Percentiles rank a stretch among this genome's conserved stretches.
Evolutionary conservation across 1,140 invertebrate species (phyloP).

Genomic region (Tetramorium parvispinum): DNA sequence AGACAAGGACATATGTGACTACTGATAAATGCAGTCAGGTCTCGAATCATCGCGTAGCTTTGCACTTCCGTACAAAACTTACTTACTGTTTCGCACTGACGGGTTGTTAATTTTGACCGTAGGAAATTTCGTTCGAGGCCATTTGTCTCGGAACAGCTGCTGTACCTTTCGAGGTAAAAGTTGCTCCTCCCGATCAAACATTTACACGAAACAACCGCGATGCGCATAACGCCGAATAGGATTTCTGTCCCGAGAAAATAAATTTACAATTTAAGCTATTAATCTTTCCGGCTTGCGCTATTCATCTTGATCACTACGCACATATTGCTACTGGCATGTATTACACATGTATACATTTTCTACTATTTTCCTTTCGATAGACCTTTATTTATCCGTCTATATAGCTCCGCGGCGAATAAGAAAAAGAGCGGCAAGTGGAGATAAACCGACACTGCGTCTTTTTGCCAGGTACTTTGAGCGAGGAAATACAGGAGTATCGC

Average conservation of each 20-base stretch:
- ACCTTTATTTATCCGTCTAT: conserved; percentile 22
- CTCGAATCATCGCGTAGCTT: conserved; percentile 5
- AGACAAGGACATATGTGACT: not conserved
- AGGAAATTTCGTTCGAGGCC: conserved; percentile 64
- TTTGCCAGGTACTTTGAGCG: conserved; percentile 57
- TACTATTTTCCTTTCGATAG: conserved; percentile 39
- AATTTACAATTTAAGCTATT: conserved; percentile 56
- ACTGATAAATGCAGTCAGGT: not conserved
- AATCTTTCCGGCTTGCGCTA: conserved; percentile 32
- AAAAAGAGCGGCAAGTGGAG: conserved; percentile 45
- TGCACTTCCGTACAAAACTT: conserved; percentile 11
- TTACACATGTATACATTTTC: conserved; percentile 16
- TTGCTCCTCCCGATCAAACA: conserved; percentile 59
- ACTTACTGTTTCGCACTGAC: conserved; percentile 3
- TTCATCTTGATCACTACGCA: conserved; percentile 40
- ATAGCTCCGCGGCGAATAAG: not conserved
- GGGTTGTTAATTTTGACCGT: conserved; percentile 68
- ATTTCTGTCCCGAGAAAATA: conserved; percentile 52
- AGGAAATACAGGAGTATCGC: conserved; percentile 70
- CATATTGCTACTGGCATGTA: conserved; percentile 36
- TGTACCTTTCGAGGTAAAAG: conserved; percentile 59
- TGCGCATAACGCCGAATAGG: conserved; percentile 21
- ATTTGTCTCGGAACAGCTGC: conserved; percentile 73
- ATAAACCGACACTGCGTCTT: conserved; percentile 42
- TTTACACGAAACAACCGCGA: conserved; percentile 53